Base-by-base conservation (phyloP, 2,113 vertebrate species). In the Acanthisitta chloris region DNA sequence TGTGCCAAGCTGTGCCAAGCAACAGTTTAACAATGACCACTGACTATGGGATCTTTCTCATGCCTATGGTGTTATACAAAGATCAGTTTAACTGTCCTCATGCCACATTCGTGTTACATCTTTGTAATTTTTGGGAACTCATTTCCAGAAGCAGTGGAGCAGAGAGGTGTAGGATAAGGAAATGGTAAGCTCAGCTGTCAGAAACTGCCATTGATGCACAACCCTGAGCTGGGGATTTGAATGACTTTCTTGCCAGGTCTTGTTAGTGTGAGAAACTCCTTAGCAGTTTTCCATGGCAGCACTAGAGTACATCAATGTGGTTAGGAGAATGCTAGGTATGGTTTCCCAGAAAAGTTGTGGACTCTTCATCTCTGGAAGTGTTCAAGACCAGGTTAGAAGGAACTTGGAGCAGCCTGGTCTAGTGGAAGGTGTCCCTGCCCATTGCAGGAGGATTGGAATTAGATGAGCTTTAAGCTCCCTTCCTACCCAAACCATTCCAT, bases 241-340 rank as follows among this genome's bases (percentile, higher is more conserved):
- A 12, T 51, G 52, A 4, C 6, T 67, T 84, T 66, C 54, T 71
- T 88, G 16, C 18, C 7, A 21, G 18, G 28, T 4, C 26, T 64
- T 48, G 33, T 8, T 59, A 67, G 31, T 7, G 76, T 3, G 25
- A 43, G 25, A 25, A 5, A 7, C 0, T 18, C 14, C 29, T 5
- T 33, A 26, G 14, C 9, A 59, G 17, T 18, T 79, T 64, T 79
- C 46, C 16, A 18, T 40, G 45, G 43, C 52, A 81, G 16, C 17
- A 14, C 17, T n/a, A 12, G 9, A 14, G 29, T 36, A 74, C 5
- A 9, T 28, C 25, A 78, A 0, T 0, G 1, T 8, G 14, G 9
- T 25, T 36, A 33, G 34, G 12, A 70, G 6, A 31, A 36, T 36
- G 51, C 6, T 28, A 25, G 25, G 8, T 7, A 18, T 40, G 20